phyloP scores from a whole-genome alignment of 2,113 vertebrate species.

The Urocynchramus pylzowi region DNA sequence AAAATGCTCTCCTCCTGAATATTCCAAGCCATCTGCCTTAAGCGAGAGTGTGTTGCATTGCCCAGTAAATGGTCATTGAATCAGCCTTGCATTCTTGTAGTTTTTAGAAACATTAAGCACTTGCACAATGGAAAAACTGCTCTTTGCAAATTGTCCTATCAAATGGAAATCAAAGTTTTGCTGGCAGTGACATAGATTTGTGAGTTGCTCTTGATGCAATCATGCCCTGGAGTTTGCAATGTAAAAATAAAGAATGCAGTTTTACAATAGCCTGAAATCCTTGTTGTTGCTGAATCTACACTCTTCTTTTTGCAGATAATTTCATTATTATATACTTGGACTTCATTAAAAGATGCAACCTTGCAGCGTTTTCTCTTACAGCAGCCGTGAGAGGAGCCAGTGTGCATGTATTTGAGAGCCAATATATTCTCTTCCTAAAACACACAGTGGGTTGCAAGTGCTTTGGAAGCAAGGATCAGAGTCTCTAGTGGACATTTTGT shows the following conservation, averaged over 20 bases:
- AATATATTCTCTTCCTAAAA: neutral
- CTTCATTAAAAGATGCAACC: slow-evolving; percentile 31
- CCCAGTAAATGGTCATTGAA: neutral
- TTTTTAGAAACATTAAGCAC: neutral
- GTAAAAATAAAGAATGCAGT: neutral
- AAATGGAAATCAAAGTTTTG: slow-evolving; percentile 36
- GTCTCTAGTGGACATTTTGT: slow-evolving; percentile 38
- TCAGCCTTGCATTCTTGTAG: neutral
- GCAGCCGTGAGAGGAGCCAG: neutral
- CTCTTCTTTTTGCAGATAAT: slow-evolving; percentile 1
- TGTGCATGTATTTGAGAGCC: neutral
- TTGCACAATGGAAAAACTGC: neutral
- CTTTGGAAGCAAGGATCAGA: slow-evolving; percentile 3
- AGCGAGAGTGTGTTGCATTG: neutral
- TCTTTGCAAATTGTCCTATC: slow-evolving; percentile 35
- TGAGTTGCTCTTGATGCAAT: neutral
- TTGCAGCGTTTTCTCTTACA: neutral
- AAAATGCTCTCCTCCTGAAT: neutral
- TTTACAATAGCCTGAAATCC: neutral
- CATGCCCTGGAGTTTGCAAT: neutral
- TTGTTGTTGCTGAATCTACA: neutral
- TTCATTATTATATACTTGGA: neutral
- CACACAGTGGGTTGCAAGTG: neutral
- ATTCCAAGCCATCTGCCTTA: neutral
- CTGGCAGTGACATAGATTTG: slow-evolving; percentile 23